Base-by-base conservation (phyloP, 2,797 vertebrate genomes). In the Xenentodon cancila region DNA sequence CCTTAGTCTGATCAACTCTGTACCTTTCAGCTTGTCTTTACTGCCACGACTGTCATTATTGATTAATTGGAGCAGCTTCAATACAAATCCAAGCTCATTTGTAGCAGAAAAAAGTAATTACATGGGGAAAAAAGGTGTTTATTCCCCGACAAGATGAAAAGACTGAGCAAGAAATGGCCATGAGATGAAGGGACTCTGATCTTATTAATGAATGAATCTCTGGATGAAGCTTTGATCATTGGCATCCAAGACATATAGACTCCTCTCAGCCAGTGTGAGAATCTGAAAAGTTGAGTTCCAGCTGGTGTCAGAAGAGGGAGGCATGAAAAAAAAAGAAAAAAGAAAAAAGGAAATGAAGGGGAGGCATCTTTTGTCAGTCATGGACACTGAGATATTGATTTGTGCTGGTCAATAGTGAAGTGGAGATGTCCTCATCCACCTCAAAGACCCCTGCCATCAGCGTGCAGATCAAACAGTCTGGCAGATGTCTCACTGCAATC, bases 221-320 rank as follows among this genome's bases (percentile, higher is more conserved):
- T 61, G 53, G 56, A 70, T 78, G 63, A 65, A 68, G 83, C 91
- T 91, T 92, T 93, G 84, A 93, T 93, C 87, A 84, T 52, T 34
- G 16, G 66, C 54, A 76, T 79, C 1, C 46, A 64, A 68, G 37
- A 53, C 13, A 21, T 67, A 92, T 89, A 68, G 87, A 93, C 87
- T 74, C 53, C 47, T 53, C 49, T 80, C 22, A 6, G 57, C 25
- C 49, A 62, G 64, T n/a, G 50, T 20, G 49, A 56, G 7, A 20
- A 15, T 45, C 51, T 68, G 54, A 73, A 68, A 78, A 61, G 52
- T 20, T 1, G 20, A 46, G 50, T 53, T 71, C 72, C 3, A 68
- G 53, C 42, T 40, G 32, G 19, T 47, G 64, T 68, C 56, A 58
- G 7, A 34, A 60, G 43, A 71, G 27, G 17, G 15, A 54, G 30